Percentiles rank a stretch among this genome's conserved stretches.
These are phyloP conservation scores for Caenorhabditis tropicalis DNA, from an alignment of 1,140 invertebrate species.

Conservation along the genomic window DNA sequence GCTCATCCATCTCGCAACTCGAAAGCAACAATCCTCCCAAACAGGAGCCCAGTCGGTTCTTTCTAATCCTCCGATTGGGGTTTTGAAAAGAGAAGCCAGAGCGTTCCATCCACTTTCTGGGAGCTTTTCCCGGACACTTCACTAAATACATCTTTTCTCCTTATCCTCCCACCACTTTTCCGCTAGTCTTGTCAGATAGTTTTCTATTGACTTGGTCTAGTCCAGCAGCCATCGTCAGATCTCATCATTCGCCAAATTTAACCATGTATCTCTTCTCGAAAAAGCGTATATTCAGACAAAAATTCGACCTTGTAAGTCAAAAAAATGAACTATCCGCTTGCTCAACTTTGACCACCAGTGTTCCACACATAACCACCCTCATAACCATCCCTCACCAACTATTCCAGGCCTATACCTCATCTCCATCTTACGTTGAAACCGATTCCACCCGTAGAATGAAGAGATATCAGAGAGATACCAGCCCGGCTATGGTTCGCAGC, in stretches of 20 bases:
- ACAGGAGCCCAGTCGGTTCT: not conserved
- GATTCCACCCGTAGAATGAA: slow-evolving; percentile 55
- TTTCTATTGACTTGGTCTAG: slow-evolving; percentile 45
- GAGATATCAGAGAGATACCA: slow-evolving; percentile 53
- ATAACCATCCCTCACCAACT: not conserved
- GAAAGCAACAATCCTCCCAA: not conserved
- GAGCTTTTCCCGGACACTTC: slow-evolving; percentile 13
- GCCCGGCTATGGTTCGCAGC: slow-evolving; percentile 56
- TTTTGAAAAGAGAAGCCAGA: slow-evolving; percentile 26
- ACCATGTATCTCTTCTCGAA: slow-evolving; percentile 43
- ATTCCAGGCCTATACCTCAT: slow-evolving; percentile 59
- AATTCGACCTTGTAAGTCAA: slow-evolving; percentile 46
- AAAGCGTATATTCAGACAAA: slow-evolving; percentile 43
- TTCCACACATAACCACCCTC: not conserved
- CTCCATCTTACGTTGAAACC: slow-evolving; percentile 58
- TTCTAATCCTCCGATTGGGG: not conserved
- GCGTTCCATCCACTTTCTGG: slow-evolving; percentile 14
- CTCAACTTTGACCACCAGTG: not conserved
- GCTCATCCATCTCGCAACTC: not conserved
- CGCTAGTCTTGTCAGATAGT: slow-evolving; percentile 41
- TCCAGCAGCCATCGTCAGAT: slow-evolving; percentile 13
- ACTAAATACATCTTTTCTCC: slow-evolving; percentile 19
- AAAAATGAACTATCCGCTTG: not conserved
- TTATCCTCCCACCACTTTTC: slow-evolving; percentile 34
- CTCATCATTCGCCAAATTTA: slow-evolving; percentile 28